Base-by-base conservation (phyloP, 92 coral and sea anemone species). In the Epizoanthus stellaris region DNA sequence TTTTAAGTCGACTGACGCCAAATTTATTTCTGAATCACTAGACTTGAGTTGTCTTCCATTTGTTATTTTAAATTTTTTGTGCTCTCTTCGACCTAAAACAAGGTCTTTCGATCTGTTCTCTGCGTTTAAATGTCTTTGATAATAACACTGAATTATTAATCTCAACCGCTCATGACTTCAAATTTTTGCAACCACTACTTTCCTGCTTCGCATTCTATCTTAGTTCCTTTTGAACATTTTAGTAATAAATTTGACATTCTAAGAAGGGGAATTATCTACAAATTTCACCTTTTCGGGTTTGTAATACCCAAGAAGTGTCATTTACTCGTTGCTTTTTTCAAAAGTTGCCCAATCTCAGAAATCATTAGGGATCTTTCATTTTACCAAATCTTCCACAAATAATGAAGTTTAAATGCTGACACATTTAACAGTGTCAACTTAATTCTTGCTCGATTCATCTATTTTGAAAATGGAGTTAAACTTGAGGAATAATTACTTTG, bases 51-150 rank as follows among this genome's bases (percentile, higher is more conserved):
- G 36, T 30, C 36, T 30, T 30, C 0, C 1, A 30, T 30, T 30
- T 30, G 19, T 8, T 63, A 79, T n/a, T 62, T 64, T 63, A 5
- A 43, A 79, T 63, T n/a, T 21, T 5, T 3, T 13, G 42, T 63
- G 73, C 16, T 45, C 61, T 76, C 43, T 19, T 63, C 65, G 83
- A 39, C 30, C 72, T 15, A 43, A 77, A 40, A 8, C 9, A 76
- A 79, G 83, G 71, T 61, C 83, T 79, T 79, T 79, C 83, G 83
- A 79, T 79, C 83, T 79, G 71, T 20, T 43, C 71, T 43, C 19
- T 68, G 73, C 42, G n/a, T 68, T 68, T 16, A 68, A 59, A 62
- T 52, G 66, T 64, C 83, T 79, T 79, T 79, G 83, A 79, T 79
- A 79, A 64, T 79, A 42, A 20, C 20, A 43, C 72, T 79, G 43